Evolutionary conservation across 2,797 vertebrate genomes (phyloP).

Genomic region (Chelonia mydas): DNA sequence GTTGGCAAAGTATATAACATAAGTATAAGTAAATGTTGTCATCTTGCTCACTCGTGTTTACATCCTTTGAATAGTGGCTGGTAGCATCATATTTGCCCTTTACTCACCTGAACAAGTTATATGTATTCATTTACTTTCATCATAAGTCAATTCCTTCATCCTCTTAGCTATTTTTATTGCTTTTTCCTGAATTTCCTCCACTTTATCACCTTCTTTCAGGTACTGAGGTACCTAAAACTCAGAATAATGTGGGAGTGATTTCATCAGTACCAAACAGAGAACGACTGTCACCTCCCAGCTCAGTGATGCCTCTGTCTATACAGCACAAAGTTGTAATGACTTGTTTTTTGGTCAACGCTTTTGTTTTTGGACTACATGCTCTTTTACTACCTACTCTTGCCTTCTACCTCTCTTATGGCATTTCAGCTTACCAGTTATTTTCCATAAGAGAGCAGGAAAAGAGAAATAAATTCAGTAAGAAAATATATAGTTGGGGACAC

Average conservation of each 20-base stretch:
- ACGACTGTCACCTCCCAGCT: neutral
- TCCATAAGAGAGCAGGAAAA: neutral
- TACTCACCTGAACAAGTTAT: neutral
- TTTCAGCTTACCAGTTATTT: neutral
- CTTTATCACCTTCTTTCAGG: neutral
- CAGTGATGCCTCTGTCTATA: neutral
- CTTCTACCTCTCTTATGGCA: neutral
- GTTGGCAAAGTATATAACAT: too few relatives aligned
- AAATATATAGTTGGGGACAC: neutral
- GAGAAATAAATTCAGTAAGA: neutral
- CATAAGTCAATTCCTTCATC: neutral
- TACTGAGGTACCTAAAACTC: neutral
- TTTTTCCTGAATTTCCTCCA: neutral
- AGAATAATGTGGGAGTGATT: neutral
- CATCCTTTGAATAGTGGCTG: neutral
- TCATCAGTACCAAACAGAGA: neutral
- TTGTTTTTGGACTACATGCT: neutral
- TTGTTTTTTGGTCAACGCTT: neutral
- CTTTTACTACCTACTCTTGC: neutral
- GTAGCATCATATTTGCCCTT: neutral
- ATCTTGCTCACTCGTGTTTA: neutral
- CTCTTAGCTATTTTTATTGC: neutral
- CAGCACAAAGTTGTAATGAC: neutral
- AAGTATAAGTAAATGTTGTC: too few relatives aligned
- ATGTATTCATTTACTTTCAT: neutral